These are phyloP conservation scores for Rhimphoctona megacephalus DNA, from an alignment of 2,888 invertebrate genomes.

Conservation along the genomic window DNA sequence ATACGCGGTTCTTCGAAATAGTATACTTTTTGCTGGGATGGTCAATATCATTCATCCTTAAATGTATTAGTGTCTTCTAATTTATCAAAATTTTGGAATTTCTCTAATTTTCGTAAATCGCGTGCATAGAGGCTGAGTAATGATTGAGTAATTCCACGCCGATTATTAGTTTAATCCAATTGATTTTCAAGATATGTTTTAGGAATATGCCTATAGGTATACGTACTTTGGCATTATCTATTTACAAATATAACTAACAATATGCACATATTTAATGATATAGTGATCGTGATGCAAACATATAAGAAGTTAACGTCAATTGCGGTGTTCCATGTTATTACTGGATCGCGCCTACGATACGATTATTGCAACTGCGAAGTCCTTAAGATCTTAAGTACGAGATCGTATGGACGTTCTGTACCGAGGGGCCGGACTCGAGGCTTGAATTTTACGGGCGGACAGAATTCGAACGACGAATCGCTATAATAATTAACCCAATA, in stretches of 20 bases:
- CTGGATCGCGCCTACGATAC: constrained; percentile 64
- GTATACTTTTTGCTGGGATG: too few relatives aligned
- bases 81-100: not conserved
- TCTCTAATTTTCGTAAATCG: not conserved
- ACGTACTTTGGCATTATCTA: not conserved
- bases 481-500: constrained; percentile 70
- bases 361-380: constrained; percentile 64
- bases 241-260: not conserved
- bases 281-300: constrained; percentile 42
- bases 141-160: not conserved
- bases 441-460: constrained; percentile 47
- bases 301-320: constrained; percentile 61
- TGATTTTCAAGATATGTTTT: constrained; percentile 14
- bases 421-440: not conserved
- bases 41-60: too few relatives aligned
- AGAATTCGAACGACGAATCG: constrained; percentile 46
- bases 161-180: constrained; percentile 44
- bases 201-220: not conserved
- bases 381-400: constrained; percentile 8
- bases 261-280: not conserved
- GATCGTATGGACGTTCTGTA: constrained; percentile 2
- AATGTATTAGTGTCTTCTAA: not conserved
- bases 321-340: constrained; percentile 55
- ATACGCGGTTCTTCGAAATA: too few relatives aligned
- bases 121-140: too few relatives aligned